These are phyloP conservation scores for Cephus cinctus DNA, from an alignment of 1,140 invertebrate genomes.

Conservation along the genomic window DNA sequence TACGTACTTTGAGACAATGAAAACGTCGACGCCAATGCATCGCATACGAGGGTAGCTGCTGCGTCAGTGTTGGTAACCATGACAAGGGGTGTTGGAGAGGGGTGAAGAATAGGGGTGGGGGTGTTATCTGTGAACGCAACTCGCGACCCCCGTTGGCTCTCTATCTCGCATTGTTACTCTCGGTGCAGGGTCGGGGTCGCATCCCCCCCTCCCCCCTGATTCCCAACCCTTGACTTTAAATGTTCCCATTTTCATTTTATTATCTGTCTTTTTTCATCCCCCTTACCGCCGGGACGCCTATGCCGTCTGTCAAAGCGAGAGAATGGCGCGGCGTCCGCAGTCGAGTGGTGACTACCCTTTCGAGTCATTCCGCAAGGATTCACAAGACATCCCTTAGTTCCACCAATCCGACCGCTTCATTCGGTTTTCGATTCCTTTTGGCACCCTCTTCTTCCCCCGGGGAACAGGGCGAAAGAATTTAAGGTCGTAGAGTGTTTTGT, in stretches of 20 bases:
- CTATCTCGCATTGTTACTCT: conserved; percentile 45
- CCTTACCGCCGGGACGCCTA: neutral
- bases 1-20: too few species aligned
- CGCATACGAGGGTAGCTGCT: conserved; percentile 26
- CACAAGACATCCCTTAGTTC: too few species aligned
- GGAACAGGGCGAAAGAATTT: too few species aligned
- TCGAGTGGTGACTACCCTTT: too few species aligned
- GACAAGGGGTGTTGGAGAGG: conserved; percentile 8
- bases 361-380: too few species aligned
- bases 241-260: conserved; percentile 49
- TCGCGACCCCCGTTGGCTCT: conserved; percentile 24
- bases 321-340: neutral
- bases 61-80: neutral
- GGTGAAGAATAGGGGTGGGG: conserved; percentile 8
- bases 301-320: neutral
- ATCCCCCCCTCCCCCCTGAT: conserved; percentile 10
- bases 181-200: conserved; percentile 33
- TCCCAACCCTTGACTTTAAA: conserved; percentile 40
- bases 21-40: conserved; percentile 39
- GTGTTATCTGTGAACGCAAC: conserved; percentile 46
- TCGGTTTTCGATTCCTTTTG: too few species aligned
- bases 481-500: too few species aligned
- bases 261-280: conserved; percentile 47
- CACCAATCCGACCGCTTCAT: too few species aligned
- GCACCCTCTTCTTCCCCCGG: too few species aligned